A percentile compares a stretch with the other conserved stretches of the same genome.
phyloP scores from a whole-genome alignment of 37 sponge, comb jelly and placozoan species.

The Lycopodina hypogea region DNA sequence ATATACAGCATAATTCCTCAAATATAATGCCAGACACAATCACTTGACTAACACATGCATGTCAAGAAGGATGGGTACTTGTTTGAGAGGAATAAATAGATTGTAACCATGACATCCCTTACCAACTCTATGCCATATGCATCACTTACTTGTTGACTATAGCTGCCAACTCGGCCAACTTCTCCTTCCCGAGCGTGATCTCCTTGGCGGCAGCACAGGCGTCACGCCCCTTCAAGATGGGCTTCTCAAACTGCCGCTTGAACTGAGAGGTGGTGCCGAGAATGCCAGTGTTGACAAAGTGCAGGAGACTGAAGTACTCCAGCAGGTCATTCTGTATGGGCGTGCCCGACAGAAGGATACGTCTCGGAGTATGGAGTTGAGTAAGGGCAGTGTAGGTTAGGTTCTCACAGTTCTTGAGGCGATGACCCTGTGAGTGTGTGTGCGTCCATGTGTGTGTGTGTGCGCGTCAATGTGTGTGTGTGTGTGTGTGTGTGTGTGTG shows the following conservation, averaged over 20 bases:
- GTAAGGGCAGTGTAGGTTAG: constrained; percentile 91
- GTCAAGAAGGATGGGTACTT: too few relatives aligned
- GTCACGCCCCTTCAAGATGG: constrained; percentile 91
- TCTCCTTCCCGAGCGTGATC: constrained; percentile 64
- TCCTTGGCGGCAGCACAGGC: constrained; percentile 77
- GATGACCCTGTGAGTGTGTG: constrained; percentile 66
- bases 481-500: neutral
- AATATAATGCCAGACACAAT: too few relatives aligned
- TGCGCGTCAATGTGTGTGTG: neutral
- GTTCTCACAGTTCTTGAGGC: constrained; percentile 97
- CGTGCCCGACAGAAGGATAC: constrained; percentile 92
- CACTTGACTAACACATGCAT: too few relatives aligned
- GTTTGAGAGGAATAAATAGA: too few relatives aligned
- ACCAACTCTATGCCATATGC: too few relatives aligned
- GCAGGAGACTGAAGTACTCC: constrained; percentile 96
- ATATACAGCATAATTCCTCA: too few relatives aligned
- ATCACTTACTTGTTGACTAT: constrained; percentile 76
- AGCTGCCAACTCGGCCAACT: constrained; percentile 74
- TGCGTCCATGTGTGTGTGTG: neutral
- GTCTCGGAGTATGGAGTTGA: constrained; percentile 61
- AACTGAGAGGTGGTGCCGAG: constrained; percentile 86
- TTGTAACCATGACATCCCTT: too few relatives aligned
- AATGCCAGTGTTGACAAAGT: constrained; percentile 95
- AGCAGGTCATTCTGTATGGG: constrained; percentile 97
- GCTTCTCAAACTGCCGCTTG: constrained; percentile 84